Base-by-base conservation (phyloP, 2,888 invertebrate genomes). In the Strigamia crassipes region DNA sequence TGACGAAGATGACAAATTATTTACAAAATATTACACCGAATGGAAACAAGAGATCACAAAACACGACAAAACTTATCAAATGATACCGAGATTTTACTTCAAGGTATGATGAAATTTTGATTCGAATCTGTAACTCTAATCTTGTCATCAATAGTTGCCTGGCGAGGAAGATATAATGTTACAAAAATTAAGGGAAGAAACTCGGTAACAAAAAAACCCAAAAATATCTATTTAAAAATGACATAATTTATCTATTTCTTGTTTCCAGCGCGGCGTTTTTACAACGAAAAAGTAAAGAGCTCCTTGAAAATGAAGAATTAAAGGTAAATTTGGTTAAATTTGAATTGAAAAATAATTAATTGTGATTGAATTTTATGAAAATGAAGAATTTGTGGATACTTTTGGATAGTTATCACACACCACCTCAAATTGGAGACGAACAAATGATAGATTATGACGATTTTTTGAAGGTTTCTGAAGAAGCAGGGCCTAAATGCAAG, bases 261-360 rank as follows among this genome's bases (percentile, higher is more conserved):
- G n/a, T 12, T 79, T 82, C 41, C 80, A 88, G 96, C 86, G 94
- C 96, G 1, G 91, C 94, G 83, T 95, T 96, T 87, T 88, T 97
- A 78, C 95, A 96, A 88, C 92, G 94, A 86, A 92, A 94, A 86
- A 95, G 94, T 83, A 91, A 93, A 85, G 93, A 95, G 86, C 89
- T 97, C 41, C 88, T 97, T 31, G 94, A 96, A 87, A 95, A 95
- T 87, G 93, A 93, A 86, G 97, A 98, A 88, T 87, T 97, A 80
- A 89, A 89, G 86, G 89, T 89, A 85, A n/a, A n/a, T n/a, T n/a
- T n/a, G n/a, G 83, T 80, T 83, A 21, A 21, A 10, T n/a, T n/a
- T n/a, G n/a, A 23, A 61, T 56, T 31, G n/a, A 78, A 77, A 27
- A 51, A 18, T n/a, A 18, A 18, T 1, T 5, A 51, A n/a, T n/a